These are phyloP conservation scores for Dolichoris vasculosae DNA, from an alignment of 1,140 invertebrate species.

Conservation along the genomic window DNA sequence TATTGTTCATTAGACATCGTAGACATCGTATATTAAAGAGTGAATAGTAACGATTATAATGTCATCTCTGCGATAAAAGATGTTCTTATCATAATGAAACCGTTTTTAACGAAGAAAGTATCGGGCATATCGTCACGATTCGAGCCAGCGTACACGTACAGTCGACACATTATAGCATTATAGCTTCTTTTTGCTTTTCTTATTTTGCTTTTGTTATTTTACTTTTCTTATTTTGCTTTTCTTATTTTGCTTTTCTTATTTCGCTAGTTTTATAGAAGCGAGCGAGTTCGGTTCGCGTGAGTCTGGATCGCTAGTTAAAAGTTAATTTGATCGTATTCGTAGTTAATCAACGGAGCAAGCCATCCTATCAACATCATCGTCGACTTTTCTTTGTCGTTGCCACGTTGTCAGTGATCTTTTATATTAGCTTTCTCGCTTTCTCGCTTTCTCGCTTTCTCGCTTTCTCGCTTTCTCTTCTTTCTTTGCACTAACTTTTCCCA, in stretches of 20 bases:
- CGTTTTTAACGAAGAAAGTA: no score
- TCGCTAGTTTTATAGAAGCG: background rate
- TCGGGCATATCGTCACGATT: no score
- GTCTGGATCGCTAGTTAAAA: background rate
- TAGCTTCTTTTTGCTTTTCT: no score
- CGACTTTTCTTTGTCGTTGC: background rate
- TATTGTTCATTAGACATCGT: no score
- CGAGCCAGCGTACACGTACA: no score
- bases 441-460: background rate
- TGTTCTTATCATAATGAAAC: no score
- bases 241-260: background rate
- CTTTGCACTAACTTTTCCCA: background rate
- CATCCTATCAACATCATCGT: background rate
- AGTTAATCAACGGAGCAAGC: background rate
- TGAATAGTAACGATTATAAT: no score
- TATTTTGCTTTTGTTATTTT: no score
- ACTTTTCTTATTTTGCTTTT: background rate
- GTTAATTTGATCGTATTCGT: constrained; percentile 7
- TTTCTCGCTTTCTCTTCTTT: constrained; percentile 1
- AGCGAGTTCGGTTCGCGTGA: background rate
- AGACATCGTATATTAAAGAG: no score
- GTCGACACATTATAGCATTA: no score
- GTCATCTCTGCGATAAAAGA: no score
- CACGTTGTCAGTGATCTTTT: background rate
- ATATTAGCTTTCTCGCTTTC: constrained; percentile 12